Evolutionary conservation across 92 coral and sea anemone genomes (phyloP), one percentile per base, ranked within the genome.

Genomic region (Diadumene lineata): DNA sequence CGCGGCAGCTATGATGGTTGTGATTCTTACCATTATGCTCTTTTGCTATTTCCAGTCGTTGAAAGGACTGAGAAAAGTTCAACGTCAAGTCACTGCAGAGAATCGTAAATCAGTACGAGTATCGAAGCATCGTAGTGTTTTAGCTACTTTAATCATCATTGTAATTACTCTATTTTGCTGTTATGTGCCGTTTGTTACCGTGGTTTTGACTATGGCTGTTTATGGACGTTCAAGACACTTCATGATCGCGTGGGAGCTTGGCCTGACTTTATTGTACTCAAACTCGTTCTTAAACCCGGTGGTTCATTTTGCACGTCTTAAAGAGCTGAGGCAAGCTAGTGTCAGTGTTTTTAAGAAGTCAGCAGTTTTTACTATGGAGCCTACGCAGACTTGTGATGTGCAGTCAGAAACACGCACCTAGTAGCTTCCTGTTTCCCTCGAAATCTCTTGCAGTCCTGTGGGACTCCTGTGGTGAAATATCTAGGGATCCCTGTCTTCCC

Each of bases 271-370:
- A 27, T 2, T 78, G 60, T 78, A 65, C 32, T 33, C 69, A 8
- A 78, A 78, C 38, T 78, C 83, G 13, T 69, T 69, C 27, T 62
- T 78, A 50, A 78, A 48, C 16, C 83, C 83, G 1, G 56, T 69
- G 11, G 34, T 78, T 3, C 72, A 78, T 30, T 65, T 50, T 50
- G 61, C 53, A 33, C 68, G 83, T 16, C 63, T 65, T n/a, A 68
- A 50, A 27, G 83, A 57, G 48, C 68, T 78, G 29, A 31, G 77
- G 28, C 22, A 58, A 1, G 83, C 83, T 30, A 33, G 75, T 43
- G 28, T 23, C 1, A 50, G n/a, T 38, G 48, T 38, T 56, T 4
- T 55, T 1, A 58, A 58, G 26, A 24, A 31, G 4, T 53, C 19
- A 28, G 13, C 19, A 63, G 26, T 28, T n/a, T n/a, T n/a, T n/a